Base-by-base conservation (phyloP, 2,113 vertebrate species). In the Chitala chitala region DNA sequence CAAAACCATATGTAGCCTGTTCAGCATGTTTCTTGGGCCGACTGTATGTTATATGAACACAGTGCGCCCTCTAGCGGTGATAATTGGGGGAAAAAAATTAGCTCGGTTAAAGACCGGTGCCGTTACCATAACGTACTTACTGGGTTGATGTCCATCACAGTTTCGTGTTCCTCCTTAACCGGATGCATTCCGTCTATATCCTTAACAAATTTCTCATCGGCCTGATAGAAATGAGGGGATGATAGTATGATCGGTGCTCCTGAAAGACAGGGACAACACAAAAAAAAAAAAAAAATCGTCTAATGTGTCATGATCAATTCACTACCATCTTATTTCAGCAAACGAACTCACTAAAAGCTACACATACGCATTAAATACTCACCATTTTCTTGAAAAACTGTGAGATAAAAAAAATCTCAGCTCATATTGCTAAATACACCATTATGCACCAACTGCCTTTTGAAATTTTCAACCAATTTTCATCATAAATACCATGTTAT, bases 201-300 rank as follows among this genome's bases (percentile, higher is more conserved):
- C 7, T 90, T 73, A 59, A 90, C 9, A 77, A 84, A 95, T 73
- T 85, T 92, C 26, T 90, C 81, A 77, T 96, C 96, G 1, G 92
- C 94, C 82, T 94, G 92, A 84, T 98, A 98, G 81, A 99, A 99
- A 83, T 99, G 97, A 4, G 97, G 97, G 36, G 94, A 92, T 1
- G 97, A 99, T 80, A 98, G 89, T 51, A 99, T 84, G 80, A 99
- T 95, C 0, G 97, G 96, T 3, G 92, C 96, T 65, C 93, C 97
- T 99, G 82, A 1, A 44, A 63, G 69, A 26, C 75, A 46, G 38
- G 76, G 6, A 73, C 44, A 71, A 3, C 70, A 29, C 48, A 53
- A 13, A 56, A 2, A 58, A 33, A 12, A 40, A 15, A 51, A 22
- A 44, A 33, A 36, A 1, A 63, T 20, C 6, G 6, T 63, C 26